Conservation (phyloP, 2,797 vertebrate genomes). For the Sparus aurata region DNA sequence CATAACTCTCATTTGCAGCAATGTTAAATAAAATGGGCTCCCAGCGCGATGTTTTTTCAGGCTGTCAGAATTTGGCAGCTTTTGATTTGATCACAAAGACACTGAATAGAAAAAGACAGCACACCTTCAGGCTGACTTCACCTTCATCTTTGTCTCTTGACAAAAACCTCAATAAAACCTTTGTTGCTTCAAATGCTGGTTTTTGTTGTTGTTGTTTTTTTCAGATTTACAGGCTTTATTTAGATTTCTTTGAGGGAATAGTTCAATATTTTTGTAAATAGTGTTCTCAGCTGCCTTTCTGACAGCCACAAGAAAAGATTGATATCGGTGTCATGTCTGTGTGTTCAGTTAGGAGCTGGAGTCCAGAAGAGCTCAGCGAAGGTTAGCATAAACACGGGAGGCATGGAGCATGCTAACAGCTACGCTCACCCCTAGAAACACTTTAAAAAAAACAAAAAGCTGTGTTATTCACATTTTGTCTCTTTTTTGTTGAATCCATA, state of each 20-base stretch:
- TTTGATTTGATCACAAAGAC: slow-evolving; percentile 14
- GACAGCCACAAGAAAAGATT: background rate
- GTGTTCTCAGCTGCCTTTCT: background rate
- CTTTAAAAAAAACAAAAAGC: too few species aligned
- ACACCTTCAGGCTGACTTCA: background rate
- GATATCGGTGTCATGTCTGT: background rate
- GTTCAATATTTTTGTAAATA: background rate
- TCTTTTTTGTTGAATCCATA: background rate
- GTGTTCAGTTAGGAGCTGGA: background rate
- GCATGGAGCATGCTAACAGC: background rate
- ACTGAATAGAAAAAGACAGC: background rate
- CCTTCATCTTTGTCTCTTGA: background rate
- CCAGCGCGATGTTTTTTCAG: background rate
- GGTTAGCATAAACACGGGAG: background rate
- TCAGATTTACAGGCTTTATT: background rate
- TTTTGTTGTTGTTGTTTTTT: background rate
- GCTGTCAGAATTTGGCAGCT: background rate
- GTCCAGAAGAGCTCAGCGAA: too few species aligned
- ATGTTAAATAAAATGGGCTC: slow-evolving; percentile 5
- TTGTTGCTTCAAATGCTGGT: background rate
- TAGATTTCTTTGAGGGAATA: background rate
- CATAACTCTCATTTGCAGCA: background rate
- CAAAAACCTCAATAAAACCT: background rate
- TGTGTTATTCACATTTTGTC: background rate
- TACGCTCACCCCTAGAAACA: background rate